Evolutionary conservation across 1,140 invertebrate genomes (phyloP), one percentile per base, ranked within the genome.

Genomic region (Neodiprion pinetum): DNA sequence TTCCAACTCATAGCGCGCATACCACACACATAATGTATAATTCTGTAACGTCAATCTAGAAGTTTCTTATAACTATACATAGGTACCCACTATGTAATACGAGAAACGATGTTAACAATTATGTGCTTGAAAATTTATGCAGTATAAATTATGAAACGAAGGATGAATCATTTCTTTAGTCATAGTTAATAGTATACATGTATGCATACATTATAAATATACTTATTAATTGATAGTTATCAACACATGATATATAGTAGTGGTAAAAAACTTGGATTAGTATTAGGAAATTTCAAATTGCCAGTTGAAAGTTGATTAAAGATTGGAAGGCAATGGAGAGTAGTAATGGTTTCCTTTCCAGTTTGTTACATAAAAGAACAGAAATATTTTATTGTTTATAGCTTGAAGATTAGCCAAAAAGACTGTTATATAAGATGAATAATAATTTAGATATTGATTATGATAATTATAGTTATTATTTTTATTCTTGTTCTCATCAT

Each of bases 371-470:
- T 50, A 68, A 61, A 75, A 71, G 77, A 75, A 80, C 79, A 74
- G 68, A 47, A 21, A 81, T 83, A 80, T 82, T 83, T 81, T 82
- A 84, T 85, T 87, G 84, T 87, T 85, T 76, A 82, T 86, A 84
- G 82, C 76, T 85, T 72, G 81, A 85, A 80, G 76, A 80, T 82
- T 87, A 86, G 81, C 85, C 84, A 85, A 85, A 85, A 86, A 87
- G 85, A 87, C 85, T 87, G 85, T 85, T 85, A 85, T 71, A 81
- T 86, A 87, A 78, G 80, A 83, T 72, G 80, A 83, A 85, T 85
- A 61, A 14, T 61, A 84, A 75, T 79, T 77, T 85, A 85, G 81
- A 80, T 77, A 84, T 80, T 79, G 78, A 79, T 85, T 85, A 80
- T 78, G 68, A 78, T 69, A 21, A 23, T 69, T 4, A 23, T 69